phyloP scores from a whole-genome alignment of 1,140 invertebrate species.

The Listronotus oregonensis region DNA sequence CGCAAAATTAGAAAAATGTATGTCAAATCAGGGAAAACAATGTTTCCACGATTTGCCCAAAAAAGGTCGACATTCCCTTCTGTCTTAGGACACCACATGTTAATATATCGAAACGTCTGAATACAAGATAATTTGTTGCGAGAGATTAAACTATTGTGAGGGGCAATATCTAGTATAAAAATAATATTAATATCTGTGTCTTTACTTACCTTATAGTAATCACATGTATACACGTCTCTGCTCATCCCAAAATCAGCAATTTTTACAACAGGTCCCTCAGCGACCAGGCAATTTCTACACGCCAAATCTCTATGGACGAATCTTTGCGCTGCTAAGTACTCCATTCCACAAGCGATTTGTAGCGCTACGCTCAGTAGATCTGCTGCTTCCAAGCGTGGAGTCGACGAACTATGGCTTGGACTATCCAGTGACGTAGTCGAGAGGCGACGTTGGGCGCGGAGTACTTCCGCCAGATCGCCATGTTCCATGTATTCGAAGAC shows the following conservation, averaged over 20 bases:
- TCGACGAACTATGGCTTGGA: constrained; percentile 3
- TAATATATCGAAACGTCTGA: too few relatives aligned
- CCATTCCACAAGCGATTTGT: constrained; percentile 86
- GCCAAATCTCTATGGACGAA: constrained; percentile 93
- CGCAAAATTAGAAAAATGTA: too few relatives aligned
- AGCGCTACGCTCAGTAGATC: constrained; percentile 70
- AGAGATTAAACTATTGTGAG: too few relatives aligned
- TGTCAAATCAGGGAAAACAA: too few relatives aligned
- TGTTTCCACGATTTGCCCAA: too few relatives aligned
- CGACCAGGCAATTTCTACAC: constrained; percentile 89
- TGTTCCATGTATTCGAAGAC: constrained; percentile 92
- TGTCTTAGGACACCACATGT: too few relatives aligned
- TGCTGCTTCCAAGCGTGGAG: constrained; percentile 56
- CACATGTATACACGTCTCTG: constrained; percentile 86
- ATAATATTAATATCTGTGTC: too few relatives aligned
- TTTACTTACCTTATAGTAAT: constrained; percentile 84
- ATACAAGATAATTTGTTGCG: too few relatives aligned
- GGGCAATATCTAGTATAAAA: too few relatives aligned
- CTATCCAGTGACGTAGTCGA: constrained; percentile 38
- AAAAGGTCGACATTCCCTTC: too few relatives aligned
- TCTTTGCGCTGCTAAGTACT: constrained; percentile 82
- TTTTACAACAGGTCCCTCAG: constrained; percentile 78
- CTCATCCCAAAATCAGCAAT: constrained; percentile 93
- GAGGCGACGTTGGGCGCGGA: constrained; percentile 68
- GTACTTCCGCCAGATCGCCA: constrained; percentile 83